These are phyloP conservation scores for Agrotis exclamationis DNA, from an alignment of 2,888 invertebrate species.

Conservation along the genomic window DNA sequence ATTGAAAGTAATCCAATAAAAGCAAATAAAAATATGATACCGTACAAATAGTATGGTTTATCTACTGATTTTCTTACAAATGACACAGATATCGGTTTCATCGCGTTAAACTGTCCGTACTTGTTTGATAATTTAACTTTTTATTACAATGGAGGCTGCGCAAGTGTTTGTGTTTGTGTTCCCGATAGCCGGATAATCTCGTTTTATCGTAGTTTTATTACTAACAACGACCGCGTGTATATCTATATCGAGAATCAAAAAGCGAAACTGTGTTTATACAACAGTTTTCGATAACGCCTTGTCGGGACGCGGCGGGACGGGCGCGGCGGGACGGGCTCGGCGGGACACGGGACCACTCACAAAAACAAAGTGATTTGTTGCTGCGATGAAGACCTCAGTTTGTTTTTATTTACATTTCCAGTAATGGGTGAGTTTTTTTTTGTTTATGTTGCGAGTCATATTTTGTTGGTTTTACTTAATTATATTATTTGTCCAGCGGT, in stretches of 20 bases:
- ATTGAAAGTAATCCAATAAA: slow-evolving; percentile 44
- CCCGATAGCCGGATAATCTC: slow-evolving; percentile 60
- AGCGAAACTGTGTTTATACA: slow-evolving; percentile 76
- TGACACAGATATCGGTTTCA: slow-evolving; percentile 59
- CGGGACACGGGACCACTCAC: slow-evolving; percentile 50
- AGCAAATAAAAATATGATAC: slow-evolving; percentile 60
- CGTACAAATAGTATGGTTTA: slow-evolving; percentile 41
- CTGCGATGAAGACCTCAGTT: slow-evolving; percentile 79
- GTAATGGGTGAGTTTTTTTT: slow-evolving; percentile 67
- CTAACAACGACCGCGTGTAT: slow-evolving; percentile 60
- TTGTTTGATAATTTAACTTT: slow-evolving; percentile 65
- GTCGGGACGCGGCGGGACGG: slow-evolving; percentile 41
- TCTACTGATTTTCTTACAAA: slow-evolving; percentile 29
- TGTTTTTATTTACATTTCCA: slow-evolving; percentile 78
- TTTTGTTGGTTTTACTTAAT: slow-evolving; percentile 51
- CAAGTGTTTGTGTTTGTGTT: slow-evolving; percentile 59
- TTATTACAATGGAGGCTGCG: slow-evolving; percentile 61
- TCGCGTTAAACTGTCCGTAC: slow-evolving; percentile 53
- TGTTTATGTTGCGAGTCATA: slow-evolving; percentile 53
- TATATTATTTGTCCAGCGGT: slow-evolving; percentile 51
- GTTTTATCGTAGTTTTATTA: slow-evolving; percentile 69
- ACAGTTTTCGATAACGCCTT: slow-evolving; percentile 68
- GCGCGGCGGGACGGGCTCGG: slow-evolving; percentile 3
- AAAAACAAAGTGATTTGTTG: slow-evolving; percentile 85
- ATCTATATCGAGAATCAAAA: slow-evolving; percentile 66